These are phyloP conservation scores for Beaufortia kweichowensis DNA, from an alignment of 2,113 vertebrate species.

Conservation along the genomic window DNA sequence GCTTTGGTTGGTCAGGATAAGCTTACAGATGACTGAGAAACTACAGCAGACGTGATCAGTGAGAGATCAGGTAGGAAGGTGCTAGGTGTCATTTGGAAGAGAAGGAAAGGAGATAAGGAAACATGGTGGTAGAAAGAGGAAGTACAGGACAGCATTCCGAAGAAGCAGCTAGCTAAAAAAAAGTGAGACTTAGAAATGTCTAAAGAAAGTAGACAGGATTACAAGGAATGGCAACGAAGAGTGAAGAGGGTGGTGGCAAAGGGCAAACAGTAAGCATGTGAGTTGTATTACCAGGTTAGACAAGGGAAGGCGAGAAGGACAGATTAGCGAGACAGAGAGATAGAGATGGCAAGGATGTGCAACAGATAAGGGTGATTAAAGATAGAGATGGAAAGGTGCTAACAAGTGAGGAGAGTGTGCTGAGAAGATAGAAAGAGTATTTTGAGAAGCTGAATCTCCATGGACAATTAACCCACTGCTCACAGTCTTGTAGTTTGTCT, in stretches of 20 bases:
- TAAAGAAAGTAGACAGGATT: no score
- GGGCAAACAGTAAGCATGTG: no score
- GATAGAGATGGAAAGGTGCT: neutral
- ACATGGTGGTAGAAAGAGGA: neutral
- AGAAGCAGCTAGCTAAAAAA: no score
- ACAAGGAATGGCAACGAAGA: no score
- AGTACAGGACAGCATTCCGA: neutral
- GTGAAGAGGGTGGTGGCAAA: no score
- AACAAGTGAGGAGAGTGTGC: neutral
- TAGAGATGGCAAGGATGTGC: neutral
- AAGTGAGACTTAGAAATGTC: no score
- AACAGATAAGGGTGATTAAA: neutral
- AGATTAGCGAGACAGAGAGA: no score
- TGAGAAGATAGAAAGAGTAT: neutral
- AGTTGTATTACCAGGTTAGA: no score
- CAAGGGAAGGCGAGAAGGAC: no score
- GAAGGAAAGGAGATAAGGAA: neutral
- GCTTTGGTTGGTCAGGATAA: no score
- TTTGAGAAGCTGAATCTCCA: neutral
- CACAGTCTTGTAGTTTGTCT: no score
- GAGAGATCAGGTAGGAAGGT: neutral
- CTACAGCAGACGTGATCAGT: neutral
- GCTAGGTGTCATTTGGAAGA: neutral
- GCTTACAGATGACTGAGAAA: neutral
- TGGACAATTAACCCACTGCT: no score